Conservation (phyloP, 2,113 vertebrate species). For the Lontra canadensis region DNA sequence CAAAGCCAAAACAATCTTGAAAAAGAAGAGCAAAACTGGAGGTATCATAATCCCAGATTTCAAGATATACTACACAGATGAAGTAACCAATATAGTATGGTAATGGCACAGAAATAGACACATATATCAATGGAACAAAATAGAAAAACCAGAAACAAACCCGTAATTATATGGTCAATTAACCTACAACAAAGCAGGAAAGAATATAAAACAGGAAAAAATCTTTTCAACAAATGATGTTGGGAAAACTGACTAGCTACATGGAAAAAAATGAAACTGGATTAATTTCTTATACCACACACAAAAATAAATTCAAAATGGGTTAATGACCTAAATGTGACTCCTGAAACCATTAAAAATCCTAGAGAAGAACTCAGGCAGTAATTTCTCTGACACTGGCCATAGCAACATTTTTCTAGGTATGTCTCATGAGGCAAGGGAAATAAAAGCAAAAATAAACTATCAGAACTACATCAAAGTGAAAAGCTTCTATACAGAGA, state of each 20-base stretch:
- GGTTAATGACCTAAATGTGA: background rate
- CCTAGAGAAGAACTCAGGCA: background rate
- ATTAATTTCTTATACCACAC: background rate
- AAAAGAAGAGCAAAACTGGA: background rate
- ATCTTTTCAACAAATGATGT: background rate
- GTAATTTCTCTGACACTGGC: background rate
- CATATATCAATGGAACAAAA: background rate
- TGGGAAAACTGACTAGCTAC: background rate
- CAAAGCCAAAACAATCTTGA: background rate
- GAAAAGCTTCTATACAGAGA: background rate
- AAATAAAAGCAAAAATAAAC: background rate
- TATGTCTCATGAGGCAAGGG: background rate
- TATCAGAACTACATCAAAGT: background rate
- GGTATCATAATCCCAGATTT: background rate
- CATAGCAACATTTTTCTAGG: background rate
- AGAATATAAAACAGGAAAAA: background rate
- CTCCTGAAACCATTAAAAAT: background rate
- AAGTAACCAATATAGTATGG: background rate
- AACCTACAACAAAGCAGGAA: background rate
- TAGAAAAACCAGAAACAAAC: background rate
- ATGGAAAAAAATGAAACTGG: background rate
- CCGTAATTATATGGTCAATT: background rate
- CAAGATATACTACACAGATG: background rate
- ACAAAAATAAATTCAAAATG: background rate
- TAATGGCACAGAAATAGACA: background rate